These are phyloP conservation scores for Amphiprion ocellaris DNA, from an alignment of 2,113 vertebrate genomes.

Conservation along the genomic window DNA sequence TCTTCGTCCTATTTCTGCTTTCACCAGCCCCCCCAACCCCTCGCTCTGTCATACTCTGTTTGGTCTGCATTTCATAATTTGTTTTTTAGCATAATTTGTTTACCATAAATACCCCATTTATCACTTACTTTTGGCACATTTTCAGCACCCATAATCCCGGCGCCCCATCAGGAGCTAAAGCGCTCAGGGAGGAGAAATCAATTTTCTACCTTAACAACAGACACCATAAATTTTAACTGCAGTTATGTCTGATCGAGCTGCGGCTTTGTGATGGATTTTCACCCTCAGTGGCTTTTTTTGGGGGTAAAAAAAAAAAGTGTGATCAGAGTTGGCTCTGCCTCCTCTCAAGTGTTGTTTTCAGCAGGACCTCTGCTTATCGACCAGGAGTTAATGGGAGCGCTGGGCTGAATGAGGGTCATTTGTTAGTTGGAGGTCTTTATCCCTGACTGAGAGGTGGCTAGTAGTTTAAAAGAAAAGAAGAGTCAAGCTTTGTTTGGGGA, in stretches of 20 bases:
- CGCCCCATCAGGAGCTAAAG: constrained; percentile 31
- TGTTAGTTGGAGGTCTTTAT: not conserved
- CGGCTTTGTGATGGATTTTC: constrained; percentile 17
- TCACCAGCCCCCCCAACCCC: no score
- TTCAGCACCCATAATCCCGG: constrained; percentile 24
- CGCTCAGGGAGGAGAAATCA: constrained; percentile 9
- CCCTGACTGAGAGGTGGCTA: not conserved
- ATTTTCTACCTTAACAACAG: constrained; percentile 24
- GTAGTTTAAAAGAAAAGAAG: not conserved
- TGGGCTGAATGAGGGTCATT: constrained; percentile 6
- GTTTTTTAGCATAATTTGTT: not conserved
- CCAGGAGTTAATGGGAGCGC: not conserved
- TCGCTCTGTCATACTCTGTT: not conserved
- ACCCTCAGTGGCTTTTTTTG: not conserved
- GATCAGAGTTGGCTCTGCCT: not conserved
- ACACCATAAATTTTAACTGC: constrained; percentile 22
- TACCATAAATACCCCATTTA: constrained; percentile 21
- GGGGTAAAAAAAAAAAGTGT: not conserved
- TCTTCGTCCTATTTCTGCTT: not conserved
- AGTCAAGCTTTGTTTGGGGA: no score
- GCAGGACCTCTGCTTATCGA: not conserved
- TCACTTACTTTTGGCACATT: constrained; percentile 25
- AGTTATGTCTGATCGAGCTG: not conserved
- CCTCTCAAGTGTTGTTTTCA: not conserved
- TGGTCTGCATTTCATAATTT: not conserved